Percentiles rank a stretch among this genome's conserved stretches.
Evolutionary conservation across 2,888 invertebrate genomes (phyloP).

Genomic region (Amiota communis): DNA sequence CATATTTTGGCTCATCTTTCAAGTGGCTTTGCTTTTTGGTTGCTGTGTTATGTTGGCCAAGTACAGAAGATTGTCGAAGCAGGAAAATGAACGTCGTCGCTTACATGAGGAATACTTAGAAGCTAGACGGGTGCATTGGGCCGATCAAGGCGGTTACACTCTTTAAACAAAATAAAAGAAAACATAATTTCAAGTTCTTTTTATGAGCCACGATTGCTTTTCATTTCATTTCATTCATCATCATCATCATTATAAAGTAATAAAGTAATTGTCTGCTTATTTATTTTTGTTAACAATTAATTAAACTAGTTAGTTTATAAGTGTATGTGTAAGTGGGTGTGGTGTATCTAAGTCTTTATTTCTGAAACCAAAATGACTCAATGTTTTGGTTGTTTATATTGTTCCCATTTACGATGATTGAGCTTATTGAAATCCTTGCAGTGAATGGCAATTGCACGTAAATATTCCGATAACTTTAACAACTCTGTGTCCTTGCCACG

Average conservation of each 20-base stretch:
- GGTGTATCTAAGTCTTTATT: conserved; percentile 37
- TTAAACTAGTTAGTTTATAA: conserved; percentile 14
- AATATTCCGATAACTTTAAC: conserved; percentile 84
- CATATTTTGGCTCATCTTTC: conserved; percentile 77
- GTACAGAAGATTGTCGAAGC: conserved; percentile 75
- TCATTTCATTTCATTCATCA: neutral
- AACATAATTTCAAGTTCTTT: neutral
- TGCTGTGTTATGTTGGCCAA: conserved; percentile 76
- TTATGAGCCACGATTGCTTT: neutral
- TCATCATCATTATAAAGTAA: neutral
- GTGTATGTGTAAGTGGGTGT: neutral
- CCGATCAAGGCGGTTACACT: conserved; percentile 74
- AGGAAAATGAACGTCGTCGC: conserved; percentile 73
- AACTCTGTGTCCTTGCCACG: conserved; percentile 88
- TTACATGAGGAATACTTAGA: conserved; percentile 79
- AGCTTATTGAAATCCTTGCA: conserved; percentile 87
- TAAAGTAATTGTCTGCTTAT: conserved; percentile 25
- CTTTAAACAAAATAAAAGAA: conserved; percentile 47
- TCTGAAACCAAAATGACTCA: conserved; percentile 20
- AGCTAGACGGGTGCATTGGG: conserved; percentile 82
- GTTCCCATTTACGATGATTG: conserved; percentile 95
- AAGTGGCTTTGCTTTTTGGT: conserved; percentile 75
- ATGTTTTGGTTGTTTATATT: conserved; percentile 75
- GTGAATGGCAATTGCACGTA: conserved; percentile 85
- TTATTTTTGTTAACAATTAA: neutral